Evolutionary conservation across 1,140 invertebrate genomes (phyloP).

Genomic region (Coelopa frigida): DNA sequence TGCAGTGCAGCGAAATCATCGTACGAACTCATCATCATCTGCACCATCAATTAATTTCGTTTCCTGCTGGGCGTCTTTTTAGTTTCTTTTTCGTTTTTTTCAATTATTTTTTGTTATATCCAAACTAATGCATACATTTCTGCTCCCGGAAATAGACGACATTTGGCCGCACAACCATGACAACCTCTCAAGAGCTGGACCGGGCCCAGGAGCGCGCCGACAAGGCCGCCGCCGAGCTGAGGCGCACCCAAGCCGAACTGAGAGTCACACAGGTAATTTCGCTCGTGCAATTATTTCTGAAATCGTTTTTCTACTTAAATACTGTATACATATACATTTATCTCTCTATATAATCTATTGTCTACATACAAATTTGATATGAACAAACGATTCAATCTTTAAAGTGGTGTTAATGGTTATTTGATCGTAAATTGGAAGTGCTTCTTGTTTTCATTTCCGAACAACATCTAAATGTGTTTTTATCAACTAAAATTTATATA

Average conservation of each 20-base stretch:
- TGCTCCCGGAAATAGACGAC: constrained; percentile 49
- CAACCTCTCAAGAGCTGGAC: constrained; percentile 70
- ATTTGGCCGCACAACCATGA: constrained; percentile 68
- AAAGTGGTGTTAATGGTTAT: constrained; percentile 12
- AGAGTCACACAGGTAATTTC: constrained; percentile 68
- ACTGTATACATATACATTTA: no score
- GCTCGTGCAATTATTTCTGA: no score
- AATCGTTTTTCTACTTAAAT: no score
- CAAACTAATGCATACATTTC: no score
- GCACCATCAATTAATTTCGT: constrained; percentile 3
- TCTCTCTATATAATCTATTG: neutral
- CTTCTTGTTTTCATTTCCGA: constrained; percentile 9
- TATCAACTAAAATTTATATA: constrained; percentile 12
- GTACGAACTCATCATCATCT: neutral
- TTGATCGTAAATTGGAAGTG: neutral
- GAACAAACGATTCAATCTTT: constrained; percentile 1
- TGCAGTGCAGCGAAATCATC: no score
- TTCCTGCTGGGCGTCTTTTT: constrained; percentile 8
- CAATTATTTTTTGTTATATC: constrained; percentile 6
- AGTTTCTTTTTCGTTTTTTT: neutral
- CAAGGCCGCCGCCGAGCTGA: constrained; percentile 72
- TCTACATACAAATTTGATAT: neutral
- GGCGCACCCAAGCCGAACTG: constrained; percentile 77
- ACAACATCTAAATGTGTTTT: constrained; percentile 11
- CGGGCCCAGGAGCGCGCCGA: constrained; percentile 81